phyloP scores from a whole-genome alignment of 1,140 invertebrate genomes.

The Saxidomus purpurata region DNA sequence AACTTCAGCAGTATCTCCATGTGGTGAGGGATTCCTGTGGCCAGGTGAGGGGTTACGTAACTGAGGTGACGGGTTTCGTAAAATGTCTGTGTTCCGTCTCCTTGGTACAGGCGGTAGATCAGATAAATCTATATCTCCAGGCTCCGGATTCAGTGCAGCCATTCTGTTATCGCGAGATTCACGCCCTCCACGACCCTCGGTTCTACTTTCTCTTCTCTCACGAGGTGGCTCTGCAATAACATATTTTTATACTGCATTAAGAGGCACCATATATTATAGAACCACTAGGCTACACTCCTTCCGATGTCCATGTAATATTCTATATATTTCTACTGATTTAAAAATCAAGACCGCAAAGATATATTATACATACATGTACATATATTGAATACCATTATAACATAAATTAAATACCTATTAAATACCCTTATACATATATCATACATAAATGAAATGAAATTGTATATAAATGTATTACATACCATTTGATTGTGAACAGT shows the following conservation, averaged over 20 bases:
- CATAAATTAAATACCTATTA: no score
- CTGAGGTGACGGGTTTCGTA: conserved; percentile 43
- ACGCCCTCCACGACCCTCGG: conserved; percentile 11
- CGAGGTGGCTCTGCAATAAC: conserved; percentile 46
- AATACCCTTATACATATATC: no score
- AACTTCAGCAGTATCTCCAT: not conserved
- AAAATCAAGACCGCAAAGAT: no score
- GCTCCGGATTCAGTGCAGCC: conserved; percentile 43
- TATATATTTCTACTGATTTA: no score
- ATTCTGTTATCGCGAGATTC: conserved; percentile 49
- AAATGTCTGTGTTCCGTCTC: conserved; percentile 19
- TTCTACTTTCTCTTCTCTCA: conserved; percentile 24
- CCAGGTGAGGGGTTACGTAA: conserved; percentile 51
- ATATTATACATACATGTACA: no score
- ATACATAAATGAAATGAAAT: no score
- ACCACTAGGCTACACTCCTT: no score
- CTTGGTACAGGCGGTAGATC: conserved; percentile 49
- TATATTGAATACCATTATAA: no score
- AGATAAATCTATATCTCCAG: conserved; percentile 11
- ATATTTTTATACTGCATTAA: not conserved
- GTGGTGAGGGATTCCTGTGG: conserved; percentile 16
- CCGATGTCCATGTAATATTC: no score
- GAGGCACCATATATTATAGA: no score
- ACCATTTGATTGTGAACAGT: no score
- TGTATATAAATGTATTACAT: no score